These are phyloP conservation scores for Genyomyrus donnyi DNA, from an alignment of 2,113 vertebrate species.

Conservation along the genomic window DNA sequence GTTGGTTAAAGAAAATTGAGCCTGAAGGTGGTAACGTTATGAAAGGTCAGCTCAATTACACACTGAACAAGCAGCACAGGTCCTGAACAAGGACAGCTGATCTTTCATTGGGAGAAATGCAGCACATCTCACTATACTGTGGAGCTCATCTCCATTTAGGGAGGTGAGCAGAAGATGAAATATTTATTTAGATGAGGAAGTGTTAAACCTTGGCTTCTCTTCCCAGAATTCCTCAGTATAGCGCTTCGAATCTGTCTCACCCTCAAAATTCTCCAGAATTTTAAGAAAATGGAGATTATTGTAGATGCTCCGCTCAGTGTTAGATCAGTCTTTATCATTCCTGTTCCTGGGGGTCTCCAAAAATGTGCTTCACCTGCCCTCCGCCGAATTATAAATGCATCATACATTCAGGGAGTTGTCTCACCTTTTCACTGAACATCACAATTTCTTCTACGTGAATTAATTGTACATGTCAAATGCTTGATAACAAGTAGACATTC, in stretches of 20 bases:
- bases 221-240: neutral
- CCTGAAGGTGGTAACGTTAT: neutral
- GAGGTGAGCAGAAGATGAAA: neutral
- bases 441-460: neutral
- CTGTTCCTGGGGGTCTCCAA: neutral
- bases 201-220: neutral
- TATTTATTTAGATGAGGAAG: neutral
- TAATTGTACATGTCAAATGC: neutral
- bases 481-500: neutral
- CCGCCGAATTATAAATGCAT: neutral
- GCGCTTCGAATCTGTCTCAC: neutral
- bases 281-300: slow-evolving; percentile 28
- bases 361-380: neutral
- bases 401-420: neutral
- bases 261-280: slow-evolving; percentile 13
- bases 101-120: neutral
- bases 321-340: slow-evolving; percentile 32
- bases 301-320: slow-evolving; percentile 28
- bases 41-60: neutral
- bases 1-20: neutral
- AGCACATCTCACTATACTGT: neutral
- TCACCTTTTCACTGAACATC: neutral
- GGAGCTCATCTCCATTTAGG: neutral
- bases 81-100: neutral
- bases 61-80: neutral